Evolutionary conservation across 2,797 vertebrate genomes (phyloP).

Genomic region (Hyperoplus immaculatus): DNA sequence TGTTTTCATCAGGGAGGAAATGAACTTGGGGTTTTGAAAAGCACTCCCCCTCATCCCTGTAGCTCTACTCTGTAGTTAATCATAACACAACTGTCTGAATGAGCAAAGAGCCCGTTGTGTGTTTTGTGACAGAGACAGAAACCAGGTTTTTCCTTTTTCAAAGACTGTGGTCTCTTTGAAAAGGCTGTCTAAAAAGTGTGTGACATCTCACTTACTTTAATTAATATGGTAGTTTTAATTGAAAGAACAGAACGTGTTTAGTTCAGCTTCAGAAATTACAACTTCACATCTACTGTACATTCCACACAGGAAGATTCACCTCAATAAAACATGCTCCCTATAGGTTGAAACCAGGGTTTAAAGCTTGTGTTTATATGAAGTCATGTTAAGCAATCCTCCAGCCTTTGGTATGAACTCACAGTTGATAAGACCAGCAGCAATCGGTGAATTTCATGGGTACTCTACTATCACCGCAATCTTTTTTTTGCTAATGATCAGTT

Average conservation of each 20-base stretch:
- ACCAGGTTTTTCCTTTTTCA: constrained; percentile 17
- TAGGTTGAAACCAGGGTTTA: background rate
- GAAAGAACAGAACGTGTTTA: constrained; percentile 24
- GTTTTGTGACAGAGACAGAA: constrained; percentile 20
- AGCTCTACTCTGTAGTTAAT: constrained; percentile 24
- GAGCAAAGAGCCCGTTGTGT: constrained; percentile 14
- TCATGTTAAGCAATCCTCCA: background rate
- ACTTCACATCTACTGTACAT: background rate
- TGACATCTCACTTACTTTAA: constrained; percentile 10
- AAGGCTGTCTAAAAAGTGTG: constrained; percentile 25
- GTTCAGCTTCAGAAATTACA: background rate
- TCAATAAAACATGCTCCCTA: background rate
- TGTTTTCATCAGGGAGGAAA: constrained; percentile 60
- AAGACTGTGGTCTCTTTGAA: constrained; percentile 15
- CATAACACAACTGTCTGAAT: constrained; percentile 30
- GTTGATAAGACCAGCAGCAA: constrained; percentile 14
- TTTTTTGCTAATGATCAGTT: constrained; percentile 21
- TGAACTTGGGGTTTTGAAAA: constrained; percentile 37
- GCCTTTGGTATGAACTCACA: background rate
- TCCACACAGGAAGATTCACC: background rate
- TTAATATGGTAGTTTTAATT: constrained; percentile 24
- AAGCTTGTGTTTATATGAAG: background rate
- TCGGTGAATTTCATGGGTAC: constrained; percentile 15
- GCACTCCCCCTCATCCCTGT: constrained; percentile 40
- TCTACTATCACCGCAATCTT: constrained; percentile 26